A percentile compares a stretch with the other conserved stretches of the same genome.
phyloP scores from a whole-genome alignment of 2,797 vertebrate genomes.

The Anguilla marmorata region DNA sequence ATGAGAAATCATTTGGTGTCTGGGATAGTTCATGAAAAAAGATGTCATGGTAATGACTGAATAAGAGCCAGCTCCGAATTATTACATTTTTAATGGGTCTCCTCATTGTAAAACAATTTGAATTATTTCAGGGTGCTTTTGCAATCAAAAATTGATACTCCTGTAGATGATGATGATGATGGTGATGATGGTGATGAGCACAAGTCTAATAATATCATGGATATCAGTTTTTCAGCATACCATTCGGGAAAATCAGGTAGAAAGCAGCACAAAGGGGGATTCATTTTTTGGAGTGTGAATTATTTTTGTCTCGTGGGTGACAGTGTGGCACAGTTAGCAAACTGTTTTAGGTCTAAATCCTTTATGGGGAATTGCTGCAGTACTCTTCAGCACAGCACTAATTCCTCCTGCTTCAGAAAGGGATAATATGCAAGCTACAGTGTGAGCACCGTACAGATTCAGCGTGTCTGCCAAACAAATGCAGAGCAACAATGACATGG shows the following conservation, averaged over 20 bases:
- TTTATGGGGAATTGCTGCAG: background rate
- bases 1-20: background rate
- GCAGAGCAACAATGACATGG: background rate
- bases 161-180: background rate
- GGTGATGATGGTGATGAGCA: background rate
- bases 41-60: background rate
- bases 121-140: constrained; percentile 2
- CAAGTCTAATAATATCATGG: background rate
- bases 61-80: background rate
- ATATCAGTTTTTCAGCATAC: background rate
- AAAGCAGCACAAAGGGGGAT: background rate
- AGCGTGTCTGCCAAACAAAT: background rate
- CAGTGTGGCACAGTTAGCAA: background rate
- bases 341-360: background rate
- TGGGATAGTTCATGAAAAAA: background rate
- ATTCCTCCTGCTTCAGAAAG: background rate
- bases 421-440: background rate
- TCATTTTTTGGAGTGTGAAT: background rate
- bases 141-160: too few species aligned
- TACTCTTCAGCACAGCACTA: background rate
- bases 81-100: background rate
- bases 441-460: background rate
- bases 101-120: constrained; percentile 38
- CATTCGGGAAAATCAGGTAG: background rate
- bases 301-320: background rate